phyloP scores from a whole-genome alignment of 2,888 invertebrate species.

The Drosophila paracracens region DNA sequence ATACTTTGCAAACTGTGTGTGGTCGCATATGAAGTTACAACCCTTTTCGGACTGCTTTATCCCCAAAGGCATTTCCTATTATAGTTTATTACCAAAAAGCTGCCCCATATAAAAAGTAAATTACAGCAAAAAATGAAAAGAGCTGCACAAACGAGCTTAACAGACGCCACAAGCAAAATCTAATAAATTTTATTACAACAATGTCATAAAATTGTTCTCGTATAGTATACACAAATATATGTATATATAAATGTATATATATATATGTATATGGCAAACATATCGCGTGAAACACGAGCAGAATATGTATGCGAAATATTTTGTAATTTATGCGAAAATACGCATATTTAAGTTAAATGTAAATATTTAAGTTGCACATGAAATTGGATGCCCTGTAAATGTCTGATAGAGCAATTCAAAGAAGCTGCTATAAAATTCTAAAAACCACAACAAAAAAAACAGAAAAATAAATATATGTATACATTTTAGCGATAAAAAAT shows the following conservation, averaged over 20 bases:
- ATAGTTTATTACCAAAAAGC: conserved; percentile 72
- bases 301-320: conserved; percentile 63
- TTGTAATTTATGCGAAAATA: conserved; percentile 76
- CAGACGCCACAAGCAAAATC: conserved; percentile 69
- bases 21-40: conserved; percentile 21
- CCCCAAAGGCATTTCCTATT: conserved; percentile 63
- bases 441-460: conserved; percentile 43
- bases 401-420: conserved; percentile 62
- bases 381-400: conserved; percentile 68
- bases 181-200: conserved; percentile 77
- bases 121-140: conserved; percentile 41
- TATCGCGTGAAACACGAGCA: conserved; percentile 64
- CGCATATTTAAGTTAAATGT: conserved; percentile 79
- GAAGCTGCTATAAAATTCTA: conserved; percentile 62
- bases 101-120: conserved; percentile 67
- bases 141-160: conserved; percentile 54
- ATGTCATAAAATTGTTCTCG: conserved; percentile 68
- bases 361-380: conserved; percentile 76
- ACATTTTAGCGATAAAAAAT: conserved; percentile 47
- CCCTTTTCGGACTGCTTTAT: conserved; percentile 43
- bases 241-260: conserved; percentile 16
- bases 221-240: conserved; percentile 14
- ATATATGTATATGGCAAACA: conserved; percentile 35
- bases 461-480: conserved; percentile 9
- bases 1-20: conserved; percentile 23